Evolutionary conservation across 2,113 vertebrate species (phyloP), one percentile per base, ranked within the genome.

Genomic region (Girardinichthys multiradiatus): DNA sequence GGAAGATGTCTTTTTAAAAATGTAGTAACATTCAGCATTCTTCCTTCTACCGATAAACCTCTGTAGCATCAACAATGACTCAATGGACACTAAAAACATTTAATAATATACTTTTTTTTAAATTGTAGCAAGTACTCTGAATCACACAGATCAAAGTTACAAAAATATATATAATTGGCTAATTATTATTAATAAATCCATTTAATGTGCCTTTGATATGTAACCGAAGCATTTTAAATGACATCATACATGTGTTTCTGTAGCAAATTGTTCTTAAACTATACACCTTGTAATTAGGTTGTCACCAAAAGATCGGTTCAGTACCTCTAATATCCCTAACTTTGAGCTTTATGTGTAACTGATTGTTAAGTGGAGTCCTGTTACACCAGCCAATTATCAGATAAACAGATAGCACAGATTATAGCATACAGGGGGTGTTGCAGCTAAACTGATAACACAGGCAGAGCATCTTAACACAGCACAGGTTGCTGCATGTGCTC

Each of bases 341-440:
- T 14, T 21, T 19, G 11, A 59, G 24, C 10, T 83, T 74, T 26
- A 30, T 15, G 10, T 70, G 78, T 79, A n/a, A 74, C 81, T 61
- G 27, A 75, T 79, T 82, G 33, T 6, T 33, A 2, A 61, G 57
- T 35, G 4, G 35, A 30, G 19, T 57, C 35, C 4, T 3, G 0
- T 51, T 39, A 11, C 57, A 13, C 24, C 27, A 57, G 68, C 31
- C 57, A 37, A 1, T 57, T 57, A 69, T 62, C 51, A 57, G 64
- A 70, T 51, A 59, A 63, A 54, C 60, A 31, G 81, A 83, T 81
- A 84, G 64, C 21, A 45, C 51, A 28, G 37, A 9, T 67, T 24
- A 5, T n/a, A 61, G 9, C 27, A 31, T 45, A 45, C 27, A 54
- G 21, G 6, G 12, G 21, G 21, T 42, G 68, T 29, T 71, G 31